Base-by-base conservation (phyloP, 2,113 vertebrate genomes). In the Gavialis gangeticus region DNA sequence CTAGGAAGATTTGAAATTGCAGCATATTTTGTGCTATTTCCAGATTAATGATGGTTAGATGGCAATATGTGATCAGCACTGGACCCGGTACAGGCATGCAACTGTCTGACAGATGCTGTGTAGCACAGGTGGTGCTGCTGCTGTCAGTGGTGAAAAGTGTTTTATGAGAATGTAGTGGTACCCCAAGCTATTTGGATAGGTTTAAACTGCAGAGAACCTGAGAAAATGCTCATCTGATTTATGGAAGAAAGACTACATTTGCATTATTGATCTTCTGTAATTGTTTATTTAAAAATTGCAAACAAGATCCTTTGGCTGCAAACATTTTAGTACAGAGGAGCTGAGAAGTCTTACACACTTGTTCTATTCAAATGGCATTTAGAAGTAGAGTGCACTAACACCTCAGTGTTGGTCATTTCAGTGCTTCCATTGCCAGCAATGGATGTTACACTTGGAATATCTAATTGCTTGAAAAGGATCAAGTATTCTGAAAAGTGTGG, bases 251-350 rank as follows among this genome's bases (percentile, higher is more conserved):
- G 34, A n/a, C 63, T n/a, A 10, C 46, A 64, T 19, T 5, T 25
- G 7, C 78, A 73, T 57, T 27, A 17, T 76, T 84, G 22, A 81
- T 92, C 91, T 93, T 96, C 37, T 84, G 18, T 64, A 78, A 16
- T 18, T 85, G n/a, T 96, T 94, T 97, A 95, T 97, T 97, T 90
- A 88, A 94, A 96, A 97, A 96, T 6, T 22, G 80, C 69, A 78
- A 89, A 85, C 63, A 80, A 7, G 66, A 84, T 22, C 54, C 22
- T 87, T 91, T 88, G 64, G 75, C 77, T 88, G 84, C 71, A 89
- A 82, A 69, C 77, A 64, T 91, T 78, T 81, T 76, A 94, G n/a
- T 89, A 95, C 55, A 88, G 85, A 55, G 85, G 13, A 80, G 82
- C 21, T 69, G 67, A 21, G 82, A 83, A 78, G 82, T 12, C 11